Evolutionary conservation across 2,888 invertebrate genomes (phyloP), one percentile per base, ranked within the genome.

Genomic region (Deilephila elpenor): DNA sequence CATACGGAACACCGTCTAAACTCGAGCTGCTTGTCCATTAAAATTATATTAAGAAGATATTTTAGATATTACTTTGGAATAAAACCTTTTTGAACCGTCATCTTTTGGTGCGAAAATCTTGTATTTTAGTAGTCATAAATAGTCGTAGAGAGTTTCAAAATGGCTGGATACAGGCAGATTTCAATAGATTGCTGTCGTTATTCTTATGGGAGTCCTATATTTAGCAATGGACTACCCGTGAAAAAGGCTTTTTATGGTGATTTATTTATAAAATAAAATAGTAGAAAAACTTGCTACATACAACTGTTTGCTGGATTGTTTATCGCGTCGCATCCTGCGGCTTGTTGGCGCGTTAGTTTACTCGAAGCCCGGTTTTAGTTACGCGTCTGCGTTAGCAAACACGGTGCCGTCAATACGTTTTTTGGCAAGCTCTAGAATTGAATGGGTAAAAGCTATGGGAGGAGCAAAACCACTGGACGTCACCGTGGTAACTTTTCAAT

Each of bases 1-100:
- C 77, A 80, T 78, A 67, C 72, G 64, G 59, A 71, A 59, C 76
- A 56, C 7, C 20, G 3, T 14, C 44, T 51, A 17, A 51, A 51
- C 25, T 51, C 25, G 25, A 25, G 44, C 17, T 0, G 44, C 25
- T 67, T 67, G 64, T 44, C 20, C 25, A 67, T 67, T 67, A 67
- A 67, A 67, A 67, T 44, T 34, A 20, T 44, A 67, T 67, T 67
- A 44, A 44, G 44, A 51, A 67, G 14, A 25, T 67, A 14, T 62
- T 62, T 29, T 11, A 37, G 62, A 8, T n/a, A 67, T 44, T 7
- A 62, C 19, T n/a, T 56, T n/a, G 56, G n/a, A n/a, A 56, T 56
- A n/a, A 56, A 56, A n/a, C 17, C 19, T 56, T 56, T 56, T 19
- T 56, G 56, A 14, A 14, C 3, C 4, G 14, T 44, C 11, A 37